phyloP scores from a whole-genome alignment of 1,140 invertebrate genomes.

The Magallana ariakensis region DNA sequence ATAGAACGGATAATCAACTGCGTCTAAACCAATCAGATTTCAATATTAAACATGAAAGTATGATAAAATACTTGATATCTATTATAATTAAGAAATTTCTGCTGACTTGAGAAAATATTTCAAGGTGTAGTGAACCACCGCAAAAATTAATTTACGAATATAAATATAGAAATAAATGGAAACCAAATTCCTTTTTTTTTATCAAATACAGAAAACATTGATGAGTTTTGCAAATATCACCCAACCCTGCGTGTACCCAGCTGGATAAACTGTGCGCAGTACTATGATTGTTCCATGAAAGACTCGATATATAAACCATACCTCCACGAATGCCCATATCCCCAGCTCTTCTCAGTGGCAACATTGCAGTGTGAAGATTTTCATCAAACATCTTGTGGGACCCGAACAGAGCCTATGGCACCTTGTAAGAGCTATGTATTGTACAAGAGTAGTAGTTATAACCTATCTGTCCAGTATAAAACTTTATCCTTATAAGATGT shows the following conservation, averaged over 20 bases:
- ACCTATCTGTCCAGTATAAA: no score
- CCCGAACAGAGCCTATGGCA: slow-evolving; percentile 60
- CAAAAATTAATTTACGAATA: no score
- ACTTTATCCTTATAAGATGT: no score
- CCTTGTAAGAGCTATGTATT: slow-evolving; percentile 58
- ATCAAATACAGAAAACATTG: slow-evolving; percentile 50
- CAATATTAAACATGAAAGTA: no score
- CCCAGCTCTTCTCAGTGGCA: slow-evolving; percentile 63
- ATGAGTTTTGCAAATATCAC: slow-evolving; percentile 47
- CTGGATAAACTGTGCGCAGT: slow-evolving; percentile 68
- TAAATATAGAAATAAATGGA: background rate
- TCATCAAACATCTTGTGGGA: slow-evolving; percentile 43
- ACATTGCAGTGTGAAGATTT: slow-evolving; percentile 49
- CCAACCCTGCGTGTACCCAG: slow-evolving; percentile 42
- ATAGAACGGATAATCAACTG: no score
- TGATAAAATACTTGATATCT: no score
- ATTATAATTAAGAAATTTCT: no score
- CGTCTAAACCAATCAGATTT: no score
- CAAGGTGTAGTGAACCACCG: no score
- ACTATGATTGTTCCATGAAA: slow-evolving; percentile 65
- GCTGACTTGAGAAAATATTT: no score
- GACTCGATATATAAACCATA: slow-evolving; percentile 53
- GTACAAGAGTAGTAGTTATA: no score
- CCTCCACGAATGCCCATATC: slow-evolving; percentile 67
- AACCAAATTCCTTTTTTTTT: background rate